Evolutionary conservation across 2,888 invertebrate species (phyloP).

Genomic region (Ptychoptera albimana): DNA sequence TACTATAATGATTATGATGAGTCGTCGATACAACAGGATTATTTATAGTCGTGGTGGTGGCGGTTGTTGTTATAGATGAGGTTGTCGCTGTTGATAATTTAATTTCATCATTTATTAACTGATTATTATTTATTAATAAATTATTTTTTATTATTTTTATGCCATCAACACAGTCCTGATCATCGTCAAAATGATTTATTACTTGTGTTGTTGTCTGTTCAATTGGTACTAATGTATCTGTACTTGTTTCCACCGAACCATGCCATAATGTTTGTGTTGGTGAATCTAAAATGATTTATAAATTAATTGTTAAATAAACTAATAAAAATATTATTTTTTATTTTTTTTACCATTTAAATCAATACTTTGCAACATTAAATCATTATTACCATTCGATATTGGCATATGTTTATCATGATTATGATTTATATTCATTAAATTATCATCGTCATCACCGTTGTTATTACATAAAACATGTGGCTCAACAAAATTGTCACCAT

Average conservation of each 20-base stretch:
- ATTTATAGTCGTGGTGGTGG: background rate
- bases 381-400: constrained; percentile 1
- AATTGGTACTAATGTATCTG: constrained; percentile 34
- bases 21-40: background rate
- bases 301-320: constrained; percentile 7
- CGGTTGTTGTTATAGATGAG: background rate
- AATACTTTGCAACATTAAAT: constrained; percentile 18
- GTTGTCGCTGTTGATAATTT: constrained; percentile 1
- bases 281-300: constrained; percentile 9
- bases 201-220: constrained; percentile 9
- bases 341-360: constrained; percentile 17
- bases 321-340: background rate
- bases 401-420: constrained; percentile 8
- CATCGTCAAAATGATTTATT: background rate
- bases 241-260: constrained; percentile 33
- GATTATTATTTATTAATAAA: constrained; percentile 5
- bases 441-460: background rate
- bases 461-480: background rate
- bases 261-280: constrained; percentile 17
- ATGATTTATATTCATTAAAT: constrained; percentile 8
- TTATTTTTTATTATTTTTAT: background rate
- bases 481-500: background rate
- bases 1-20: too few species aligned
- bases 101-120: constrained; percentile 6
- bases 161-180: constrained; percentile 1